Percentiles rank a stretch among this genome's conserved stretches.
Conservation (phyloP, 1,140 invertebrate species). For the Drosophila melanogaster region Release_6_plus_ISO1_MT NC_004354.4:17999001-17999500, state of each 20-base stretch:
- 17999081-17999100: conserved; percentile 36
- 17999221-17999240: neutral
- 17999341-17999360: too few species aligned
- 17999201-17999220: conserved; percentile 3
- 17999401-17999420: neutral
- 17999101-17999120: conserved; percentile 49
- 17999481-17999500: conserved; percentile 2
- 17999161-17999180: conserved; percentile 32
- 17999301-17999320: neutral
- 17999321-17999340: too few species aligned
- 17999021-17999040: too few species aligned
- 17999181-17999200: conserved; percentile 8
- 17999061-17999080: conserved; percentile 36
- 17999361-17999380: too few species aligned
- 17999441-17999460: neutral
- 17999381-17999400: too few species aligned
- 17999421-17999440: neutral
- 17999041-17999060: neutral
- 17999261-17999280: neutral
- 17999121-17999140: conserved; percentile 9
- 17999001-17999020: conserved; percentile 16
- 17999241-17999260: too few species aligned
- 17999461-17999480: neutral
- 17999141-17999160: conserved; percentile 20
- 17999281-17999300: neutral